These are phyloP conservation scores for Rhinichthys osculus DNA, from an alignment of 2,797 vertebrate genomes.

Conservation along the genomic window DNA sequence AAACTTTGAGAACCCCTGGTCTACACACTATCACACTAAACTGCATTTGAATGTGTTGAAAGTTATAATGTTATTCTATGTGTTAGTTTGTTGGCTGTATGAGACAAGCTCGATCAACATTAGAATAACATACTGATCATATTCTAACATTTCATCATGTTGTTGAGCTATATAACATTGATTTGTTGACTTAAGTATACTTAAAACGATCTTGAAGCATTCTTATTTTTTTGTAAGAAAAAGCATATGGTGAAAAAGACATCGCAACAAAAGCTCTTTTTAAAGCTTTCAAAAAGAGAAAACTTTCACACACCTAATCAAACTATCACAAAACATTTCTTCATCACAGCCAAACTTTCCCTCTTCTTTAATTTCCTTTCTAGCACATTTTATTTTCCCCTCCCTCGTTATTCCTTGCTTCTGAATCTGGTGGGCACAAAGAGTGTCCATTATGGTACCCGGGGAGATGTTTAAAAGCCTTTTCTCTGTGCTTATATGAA, in stretches of 20 bases:
- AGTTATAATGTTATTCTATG: too few species aligned
- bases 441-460: conserved; percentile 56
- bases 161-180: too few species aligned
- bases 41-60: too few species aligned
- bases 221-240: too few species aligned
- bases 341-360: conserved; percentile 40
- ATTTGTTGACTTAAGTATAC: too few species aligned
- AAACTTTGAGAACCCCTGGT: too few species aligned
- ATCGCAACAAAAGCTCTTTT: conserved; percentile 20
- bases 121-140: too few species aligned
- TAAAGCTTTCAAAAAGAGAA: conserved; percentile 32
- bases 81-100: too few species aligned
- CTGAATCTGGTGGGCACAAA: conserved; percentile 56
- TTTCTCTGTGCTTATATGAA: conserved; percentile 58
- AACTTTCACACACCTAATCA: conserved; percentile 49
- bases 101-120: too few species aligned
- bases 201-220: too few species aligned
- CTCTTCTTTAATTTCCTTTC: conserved; percentile 57
- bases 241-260: conserved; percentile 15
- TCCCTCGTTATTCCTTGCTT: conserved; percentile 58
- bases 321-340: conserved; percentile 57
- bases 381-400: conserved; percentile 38
- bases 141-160: too few species aligned
- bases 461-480: conserved; percentile 61
- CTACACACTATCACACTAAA: too few species aligned